Evolutionary conservation across 2,888 invertebrate species (phyloP).

Genomic region (Drosophila siamana): DNA sequence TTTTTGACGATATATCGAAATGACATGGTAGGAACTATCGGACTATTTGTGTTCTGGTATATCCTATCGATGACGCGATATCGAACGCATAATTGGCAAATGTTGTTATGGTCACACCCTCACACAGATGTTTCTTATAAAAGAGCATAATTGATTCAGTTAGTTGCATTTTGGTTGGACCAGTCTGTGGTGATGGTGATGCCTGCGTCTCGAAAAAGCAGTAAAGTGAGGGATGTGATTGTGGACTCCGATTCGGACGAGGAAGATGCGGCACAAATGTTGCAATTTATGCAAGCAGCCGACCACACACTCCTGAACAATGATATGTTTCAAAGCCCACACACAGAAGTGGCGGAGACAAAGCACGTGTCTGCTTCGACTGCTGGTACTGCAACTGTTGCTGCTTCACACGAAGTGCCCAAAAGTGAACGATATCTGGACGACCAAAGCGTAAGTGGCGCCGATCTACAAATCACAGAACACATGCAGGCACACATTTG

Average conservation of each 20-base stretch:
- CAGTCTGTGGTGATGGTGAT: neutral
- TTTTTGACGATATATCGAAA: too few species aligned
- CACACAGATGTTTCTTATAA: too few species aligned
- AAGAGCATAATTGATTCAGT: too few species aligned
- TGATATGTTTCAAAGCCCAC: constrained; percentile 61
- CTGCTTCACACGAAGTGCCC: neutral
- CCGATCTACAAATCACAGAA: constrained; percentile 71
- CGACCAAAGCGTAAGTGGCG: constrained; percentile 36
- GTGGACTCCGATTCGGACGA: constrained; percentile 51
- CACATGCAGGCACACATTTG: constrained; percentile 74
- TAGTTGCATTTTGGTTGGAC: constrained; percentile 2
- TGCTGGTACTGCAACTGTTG: neutral
- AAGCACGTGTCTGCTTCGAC: neutral
- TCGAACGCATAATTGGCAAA: too few species aligned
- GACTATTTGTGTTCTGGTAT: too few species aligned
- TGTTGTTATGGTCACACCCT: too few species aligned
- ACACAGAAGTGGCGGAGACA: neutral
- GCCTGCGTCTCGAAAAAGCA: neutral
- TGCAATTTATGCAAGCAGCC: constrained; percentile 73
- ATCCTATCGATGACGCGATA: too few species aligned
- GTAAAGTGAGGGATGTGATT: neutral
- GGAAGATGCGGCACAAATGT: constrained; percentile 63
- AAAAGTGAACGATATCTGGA: constrained; percentile 70
- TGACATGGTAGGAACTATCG: too few species aligned
- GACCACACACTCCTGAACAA: constrained; percentile 75